A percentile compares a stretch with the other conserved stretches of the same genome.
Evolutionary conservation across 1,140 invertebrate species (phyloP).

Genomic region (Rhyzopertha dominica): DNA sequence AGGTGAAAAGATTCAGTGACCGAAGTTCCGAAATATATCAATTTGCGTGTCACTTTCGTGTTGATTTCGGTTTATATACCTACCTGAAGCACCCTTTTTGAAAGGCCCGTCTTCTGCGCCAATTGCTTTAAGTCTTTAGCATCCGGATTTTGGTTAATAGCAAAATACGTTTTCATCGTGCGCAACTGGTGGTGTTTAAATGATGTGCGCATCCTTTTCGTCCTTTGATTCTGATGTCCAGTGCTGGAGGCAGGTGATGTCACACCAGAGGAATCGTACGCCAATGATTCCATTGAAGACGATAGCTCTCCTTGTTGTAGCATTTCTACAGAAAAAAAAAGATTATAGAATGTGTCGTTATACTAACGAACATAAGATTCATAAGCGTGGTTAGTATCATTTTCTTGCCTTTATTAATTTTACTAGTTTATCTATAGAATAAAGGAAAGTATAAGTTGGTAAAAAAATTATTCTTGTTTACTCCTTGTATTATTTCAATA

Average conservation of each 20-base stretch:
- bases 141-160: slow-evolving; percentile 95
- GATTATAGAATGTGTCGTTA: too few relatives aligned
- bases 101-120: slow-evolving; percentile 93
- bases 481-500: too few relatives aligned
- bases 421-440: too few relatives aligned
- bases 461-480: too few relatives aligned
- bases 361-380: neutral
- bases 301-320: slow-evolving; percentile 67
- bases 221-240: slow-evolving; percentile 56
- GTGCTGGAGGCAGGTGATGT: slow-evolving; percentile 63
- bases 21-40: neutral
- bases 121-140: slow-evolving; percentile 93
- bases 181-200: slow-evolving; percentile 96
- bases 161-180: slow-evolving; percentile 96
- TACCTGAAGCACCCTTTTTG: slow-evolving; percentile 94
- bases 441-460: too few relatives aligned
- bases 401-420: too few relatives aligned
- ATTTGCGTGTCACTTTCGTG: neutral
- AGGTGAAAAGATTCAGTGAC: too few relatives aligned
- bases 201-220: slow-evolving; percentile 91
- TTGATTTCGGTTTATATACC: slow-evolving; percentile 23
- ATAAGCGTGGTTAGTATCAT: too few relatives aligned
- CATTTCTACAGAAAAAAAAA: slow-evolving; percentile 54
- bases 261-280: slow-evolving; percentile 67
- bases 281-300: slow-evolving; percentile 71